Base-by-base conservation (phyloP, 2,888 invertebrate genomes). In the Andrena bicolor region DNA sequence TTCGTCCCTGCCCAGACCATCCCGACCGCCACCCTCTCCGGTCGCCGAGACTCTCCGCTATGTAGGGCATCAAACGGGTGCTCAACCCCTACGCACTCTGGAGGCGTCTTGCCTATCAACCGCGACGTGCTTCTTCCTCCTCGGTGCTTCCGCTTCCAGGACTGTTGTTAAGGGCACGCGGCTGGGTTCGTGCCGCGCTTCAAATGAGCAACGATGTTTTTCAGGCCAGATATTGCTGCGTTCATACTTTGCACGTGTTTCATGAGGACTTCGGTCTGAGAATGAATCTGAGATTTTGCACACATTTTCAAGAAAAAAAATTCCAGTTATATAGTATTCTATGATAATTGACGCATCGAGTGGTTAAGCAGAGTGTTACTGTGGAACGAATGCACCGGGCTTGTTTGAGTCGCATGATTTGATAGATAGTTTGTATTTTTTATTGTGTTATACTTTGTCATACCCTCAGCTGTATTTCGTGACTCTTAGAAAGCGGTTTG, bases 31-130 rank as follows among this genome's bases (percentile, higher is more conserved):
- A 79, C 83, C 83, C 84, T 64, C 76, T 70, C 56, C 84, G 83
- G 80, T 82, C 86, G 76, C 87, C 82, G 84, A 85, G 87, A 82
- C 83, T 87, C 88, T 88, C 80, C 79, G 79, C 89, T 91, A 93
- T 92, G 91, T 92, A 92, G 92, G 92, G 82, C 92, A 92, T 90
- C 89, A 88, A 91, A 89, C 86, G 90, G 90, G 89, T 91, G 91
- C 91, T 92, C 91, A 92, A 92, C 92, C 89, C 90, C 88, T 87
- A 92, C 91, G 92, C 92, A 92, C 88, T 87, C 75, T 76, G 58
- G 82, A 82, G 73, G 71, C 87, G 85, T 87, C 87, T 87, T 89
- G 84, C 83, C 83, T 84, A 81, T 77, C 82, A 72, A 80, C 80
- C 77, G 68, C 83, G 77, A 71, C 79, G 68, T 61, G 66, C 75